phyloP scores from a whole-genome alignment of 2,797 vertebrate genomes.

The Parambassis ranga region DNA sequence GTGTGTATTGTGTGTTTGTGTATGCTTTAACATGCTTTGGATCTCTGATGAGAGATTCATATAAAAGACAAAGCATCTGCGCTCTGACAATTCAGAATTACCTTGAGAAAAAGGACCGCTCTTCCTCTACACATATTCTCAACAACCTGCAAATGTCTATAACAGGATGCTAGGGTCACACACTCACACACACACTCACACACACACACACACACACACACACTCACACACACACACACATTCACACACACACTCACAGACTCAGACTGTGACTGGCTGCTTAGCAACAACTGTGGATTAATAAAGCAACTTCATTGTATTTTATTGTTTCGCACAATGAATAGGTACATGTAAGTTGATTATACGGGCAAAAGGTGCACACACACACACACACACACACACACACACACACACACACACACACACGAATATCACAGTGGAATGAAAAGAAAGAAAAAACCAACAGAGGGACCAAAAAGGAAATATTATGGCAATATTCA shows the following conservation, averaged over 20 bases:
- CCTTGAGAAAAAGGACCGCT: not conserved
- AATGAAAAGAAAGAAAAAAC: not conserved
- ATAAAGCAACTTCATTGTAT: constrained; percentile 35
- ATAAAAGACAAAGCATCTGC: not conserved
- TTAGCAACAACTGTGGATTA: constrained; percentile 18
- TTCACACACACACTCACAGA: not conserved
- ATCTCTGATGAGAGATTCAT: not conserved
- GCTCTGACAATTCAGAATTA: not conserved
- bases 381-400: too few relatives aligned
- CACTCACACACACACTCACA: too few relatives aligned
- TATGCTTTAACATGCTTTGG: too few relatives aligned
- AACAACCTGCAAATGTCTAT: too few relatives aligned
- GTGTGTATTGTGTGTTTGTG: too few relatives aligned
- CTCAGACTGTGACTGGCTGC: not conserved
- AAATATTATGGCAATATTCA: not conserved
- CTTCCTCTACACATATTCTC: not conserved
- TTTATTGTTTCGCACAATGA: constrained; percentile 12
- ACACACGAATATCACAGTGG: not conserved
- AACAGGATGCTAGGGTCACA: not conserved
- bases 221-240: not conserved
- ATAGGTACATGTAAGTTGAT: constrained; percentile 23
- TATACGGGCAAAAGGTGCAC: not conserved
- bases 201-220: not conserved
- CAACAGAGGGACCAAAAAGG: not conserved
- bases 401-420: too few relatives aligned